These are phyloP conservation scores for Lagothrix lagotricha DNA, from an alignment of 2,797 vertebrate species.

Conservation along the genomic window DNA sequence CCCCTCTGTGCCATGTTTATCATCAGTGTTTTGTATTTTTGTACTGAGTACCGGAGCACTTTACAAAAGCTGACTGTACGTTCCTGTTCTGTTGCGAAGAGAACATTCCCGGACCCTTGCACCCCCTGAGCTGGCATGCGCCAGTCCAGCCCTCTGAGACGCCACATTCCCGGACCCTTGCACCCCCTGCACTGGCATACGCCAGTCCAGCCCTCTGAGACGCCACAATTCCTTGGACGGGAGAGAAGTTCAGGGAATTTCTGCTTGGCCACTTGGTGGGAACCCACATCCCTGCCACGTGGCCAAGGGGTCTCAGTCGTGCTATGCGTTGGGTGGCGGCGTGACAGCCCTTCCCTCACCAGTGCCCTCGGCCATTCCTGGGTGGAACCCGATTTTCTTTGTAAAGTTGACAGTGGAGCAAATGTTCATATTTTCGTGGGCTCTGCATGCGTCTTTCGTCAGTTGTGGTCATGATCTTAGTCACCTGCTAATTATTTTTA, in stretches of 20 bases:
- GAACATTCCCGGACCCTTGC: not conserved
- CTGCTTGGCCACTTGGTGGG: not conserved
- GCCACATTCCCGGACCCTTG: not conserved
- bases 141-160: slow-evolving; percentile 67
- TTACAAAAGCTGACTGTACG: slow-evolving; percentile 72
- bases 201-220: slow-evolving; percentile 67
- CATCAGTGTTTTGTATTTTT: slow-evolving; percentile 77
- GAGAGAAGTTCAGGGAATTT: not conserved
- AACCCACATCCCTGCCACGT: not conserved
- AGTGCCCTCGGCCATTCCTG: not conserved
- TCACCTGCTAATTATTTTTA: slow-evolving; percentile 64
- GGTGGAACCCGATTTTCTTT: slow-evolving; percentile 61
- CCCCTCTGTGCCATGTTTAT: slow-evolving; percentile 76
- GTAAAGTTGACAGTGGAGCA: slow-evolving; percentile 52
- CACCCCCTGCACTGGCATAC: fast-evolving
- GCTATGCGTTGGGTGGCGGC: not conserved
- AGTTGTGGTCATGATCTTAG: slow-evolving; percentile 55
- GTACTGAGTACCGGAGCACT: slow-evolving; percentile 81
- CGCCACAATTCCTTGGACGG: slow-evolving; percentile 33
- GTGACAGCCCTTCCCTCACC: slow-evolving; percentile 43
- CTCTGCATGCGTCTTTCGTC: slow-evolving; percentile 49
- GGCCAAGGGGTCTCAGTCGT: not conserved
- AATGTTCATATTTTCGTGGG: slow-evolving; percentile 55
- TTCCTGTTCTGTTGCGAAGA: slow-evolving; percentile 29
- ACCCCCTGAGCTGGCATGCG: fast-evolving